Base-by-base conservation (phyloP, 1,140 invertebrate genomes). In the Orchesella cincta region DNA sequence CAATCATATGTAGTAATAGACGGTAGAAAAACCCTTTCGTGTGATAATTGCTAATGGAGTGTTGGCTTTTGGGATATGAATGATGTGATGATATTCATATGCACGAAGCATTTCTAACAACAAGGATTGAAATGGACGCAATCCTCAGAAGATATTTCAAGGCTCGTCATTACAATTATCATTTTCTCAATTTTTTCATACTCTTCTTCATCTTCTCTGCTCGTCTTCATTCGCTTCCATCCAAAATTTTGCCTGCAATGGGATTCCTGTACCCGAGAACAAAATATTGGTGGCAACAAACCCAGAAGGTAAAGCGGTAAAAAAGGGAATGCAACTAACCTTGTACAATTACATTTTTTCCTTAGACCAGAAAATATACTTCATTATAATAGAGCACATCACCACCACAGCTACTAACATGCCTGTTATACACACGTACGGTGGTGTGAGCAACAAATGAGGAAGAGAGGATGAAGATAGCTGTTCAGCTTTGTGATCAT, bases 401-500 rank as follows among this genome's bases (percentile, higher is more conserved):
- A 46, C 39, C 20, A 20, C 39, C 39, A 46, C 20, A 46, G 39
- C 20, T 46, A 46, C 20, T 46, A 46, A 46, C 20, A 46, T n/a
- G n/a, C n/a, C n/a, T n/a, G n/a, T n/a, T n/a, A n/a, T n/a, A n/a
- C n/a, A n/a, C n/a, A n/a, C n/a, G n/a, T n/a, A n/a, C 39, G 39
- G 8, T 46, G 39, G 39, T 8, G 39, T 20, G 8, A 46, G 39
- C 39, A 46, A 46, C 8, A 46, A 46, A 46, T 46, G 23, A 57
- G 52, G 52, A 57, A 57, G 52, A 8, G 5, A 46, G 39, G 23
- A 57, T 18, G 52, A 57, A 57, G 52, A 57, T 3, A n/a, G 14
- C 52, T 57, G 52, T 57, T 57, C 52, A 57, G 52, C 52, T 57
- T 57, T 57, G 52, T 57, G 52, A 57, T 57, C 52, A 57, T 57